phyloP scores from a whole-genome alignment of 2,888 invertebrate species.

The Odontocerum albicorne region DNA sequence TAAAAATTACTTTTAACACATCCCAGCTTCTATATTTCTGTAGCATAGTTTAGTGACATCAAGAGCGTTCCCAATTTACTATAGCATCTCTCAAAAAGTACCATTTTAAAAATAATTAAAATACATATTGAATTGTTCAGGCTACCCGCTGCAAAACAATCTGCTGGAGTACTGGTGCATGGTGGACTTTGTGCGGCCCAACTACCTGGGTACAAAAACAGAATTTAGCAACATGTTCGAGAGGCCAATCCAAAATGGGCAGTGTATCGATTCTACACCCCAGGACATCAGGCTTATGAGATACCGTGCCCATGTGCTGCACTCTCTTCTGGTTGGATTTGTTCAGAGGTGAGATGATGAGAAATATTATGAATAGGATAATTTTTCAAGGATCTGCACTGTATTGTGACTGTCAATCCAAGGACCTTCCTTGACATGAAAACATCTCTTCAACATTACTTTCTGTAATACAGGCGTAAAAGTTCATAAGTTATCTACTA shows the following conservation, averaged over 20 bases:
- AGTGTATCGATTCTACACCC: slow-evolving; percentile 95
- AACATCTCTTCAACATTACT: no score
- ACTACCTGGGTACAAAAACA: slow-evolving; percentile 93
- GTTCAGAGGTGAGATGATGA: slow-evolving; percentile 72
- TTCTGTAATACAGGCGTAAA: no score
- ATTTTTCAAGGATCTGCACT: neutral
- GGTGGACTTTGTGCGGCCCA: slow-evolving; percentile 98
- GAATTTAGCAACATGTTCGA: slow-evolving; percentile 99
- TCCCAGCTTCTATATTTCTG: no score
- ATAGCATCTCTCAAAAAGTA: no score
- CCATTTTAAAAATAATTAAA: no score
- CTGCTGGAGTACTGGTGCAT: slow-evolving; percentile 97
- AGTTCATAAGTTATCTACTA: no score
- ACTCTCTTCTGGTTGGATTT: slow-evolving; percentile 92
- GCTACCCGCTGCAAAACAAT: slow-evolving; percentile 98
- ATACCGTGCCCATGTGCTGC: slow-evolving; percentile 93
- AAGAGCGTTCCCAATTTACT: no score
- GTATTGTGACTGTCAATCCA: no score
- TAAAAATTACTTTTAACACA: no score
- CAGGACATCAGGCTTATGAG: slow-evolving; percentile 93
- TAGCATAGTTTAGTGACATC: no score
- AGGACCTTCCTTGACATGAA: no score
- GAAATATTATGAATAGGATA: neutral
- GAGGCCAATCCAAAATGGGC: slow-evolving; percentile 96
- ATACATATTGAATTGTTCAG: no score